Base-by-base conservation (phyloP, 2,888 invertebrate species). In the Epistrophe eligans region DNA sequence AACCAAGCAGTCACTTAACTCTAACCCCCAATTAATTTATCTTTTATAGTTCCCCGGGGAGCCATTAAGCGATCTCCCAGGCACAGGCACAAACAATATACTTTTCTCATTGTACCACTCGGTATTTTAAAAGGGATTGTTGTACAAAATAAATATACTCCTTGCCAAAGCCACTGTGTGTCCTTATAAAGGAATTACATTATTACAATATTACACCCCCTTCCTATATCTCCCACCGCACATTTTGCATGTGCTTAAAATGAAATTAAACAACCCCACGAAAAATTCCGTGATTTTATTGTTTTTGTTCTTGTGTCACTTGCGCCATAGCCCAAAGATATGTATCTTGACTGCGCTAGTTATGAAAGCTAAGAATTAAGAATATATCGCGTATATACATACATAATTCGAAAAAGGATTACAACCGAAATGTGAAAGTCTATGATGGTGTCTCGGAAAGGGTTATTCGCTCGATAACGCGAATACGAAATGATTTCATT, bases 1-100 rank as follows among this genome's bases (percentile, higher is more conserved):
- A 87, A 60, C 79, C 83, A 76, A 76, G 52, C 71, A 87, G 89
- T 90, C 91, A 90, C 91, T 91, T 90, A 90, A 90, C 90, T 88
- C 91, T 90, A 91, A 91, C 91, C 91, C 91, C 91, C 91, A 92
- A 92, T 92, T 92, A 92, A 92, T 92, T 91, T 90, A 92, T 90
- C 91, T 91, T 92, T 92, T 92, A 92, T 92, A 90, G 92, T 90
- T 89, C 92, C 92, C 92, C 89, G 88, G 92, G 91, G 92, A 90
- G 90, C 90, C 91, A 91, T 92, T 91, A 90, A 90, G 90, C 88
- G 91, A 87, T 83, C 87, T 87, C 70, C 71, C 71, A 77, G 52
- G 55, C 71, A 64, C 73, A 77, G 74, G 45, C 73, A 66, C 72
- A 48, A 76, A 45, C 28, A 45, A 35, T 48, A 66, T 45, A 48